phyloP scores from a whole-genome alignment of 2,888 invertebrate species.

The Drosophila neotestacea region DNA sequence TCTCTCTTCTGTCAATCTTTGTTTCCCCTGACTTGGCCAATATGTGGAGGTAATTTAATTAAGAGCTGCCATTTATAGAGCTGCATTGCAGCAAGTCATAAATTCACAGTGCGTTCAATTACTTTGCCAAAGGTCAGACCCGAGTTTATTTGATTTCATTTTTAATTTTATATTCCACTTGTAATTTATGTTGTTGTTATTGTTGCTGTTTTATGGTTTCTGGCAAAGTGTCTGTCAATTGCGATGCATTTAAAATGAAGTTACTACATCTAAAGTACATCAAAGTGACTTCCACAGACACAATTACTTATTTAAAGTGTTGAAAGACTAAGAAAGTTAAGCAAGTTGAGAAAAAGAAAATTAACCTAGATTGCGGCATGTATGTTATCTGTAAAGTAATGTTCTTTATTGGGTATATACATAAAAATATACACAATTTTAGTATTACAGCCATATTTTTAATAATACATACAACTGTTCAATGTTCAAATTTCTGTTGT shows the following conservation, averaged over 20 bases:
- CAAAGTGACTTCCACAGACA: no score
- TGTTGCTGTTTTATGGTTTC: conserved; percentile 33
- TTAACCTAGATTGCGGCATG: neutral
- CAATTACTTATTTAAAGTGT: neutral
- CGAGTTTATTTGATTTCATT: conserved; percentile 49
- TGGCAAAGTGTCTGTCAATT: conserved; percentile 38
- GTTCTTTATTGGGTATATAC: no score
- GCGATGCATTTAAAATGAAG: conserved; percentile 27
- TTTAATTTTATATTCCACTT: conserved; percentile 44
- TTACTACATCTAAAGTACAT: neutral
- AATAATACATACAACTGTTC: no score
- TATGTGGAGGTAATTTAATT: conserved; percentile 62
- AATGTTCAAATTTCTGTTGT: no score
- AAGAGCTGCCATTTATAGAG: conserved; percentile 65
- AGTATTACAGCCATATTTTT: neutral
- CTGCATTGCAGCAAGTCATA: conserved; percentile 59
- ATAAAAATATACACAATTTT: no score
- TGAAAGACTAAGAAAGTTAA: neutral
- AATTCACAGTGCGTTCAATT: conserved; percentile 70
- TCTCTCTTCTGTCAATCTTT: neutral
- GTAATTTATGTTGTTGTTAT: conserved; percentile 31
- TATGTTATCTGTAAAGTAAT: no score
- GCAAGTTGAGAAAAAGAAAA: neutral
- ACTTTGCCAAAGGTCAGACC: conserved; percentile 58
- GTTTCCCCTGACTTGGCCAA: neutral